These are phyloP conservation scores for Panthera leo DNA, from an alignment of 2,113 vertebrate genomes.

Conservation along the genomic window DNA sequence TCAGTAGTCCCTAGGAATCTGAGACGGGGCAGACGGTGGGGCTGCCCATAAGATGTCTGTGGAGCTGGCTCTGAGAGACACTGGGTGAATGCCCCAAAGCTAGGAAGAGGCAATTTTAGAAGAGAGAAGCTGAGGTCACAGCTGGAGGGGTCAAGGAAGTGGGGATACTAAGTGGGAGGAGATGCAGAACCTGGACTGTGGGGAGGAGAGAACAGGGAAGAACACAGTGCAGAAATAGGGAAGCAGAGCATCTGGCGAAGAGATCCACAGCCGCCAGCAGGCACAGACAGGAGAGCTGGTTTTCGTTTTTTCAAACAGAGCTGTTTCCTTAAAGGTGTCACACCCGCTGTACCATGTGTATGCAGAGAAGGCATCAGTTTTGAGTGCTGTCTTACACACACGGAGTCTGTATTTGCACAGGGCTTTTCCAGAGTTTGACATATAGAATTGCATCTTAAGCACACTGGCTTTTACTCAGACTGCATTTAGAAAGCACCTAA, in stretches of 20 bases:
- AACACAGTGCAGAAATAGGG: neutral
- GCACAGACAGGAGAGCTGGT: neutral
- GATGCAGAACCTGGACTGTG: neutral
- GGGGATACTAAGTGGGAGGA: neutral
- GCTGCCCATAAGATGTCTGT: neutral
- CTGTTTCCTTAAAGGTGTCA: neutral
- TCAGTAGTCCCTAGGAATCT: neutral
- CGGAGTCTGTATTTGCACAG: neutral
- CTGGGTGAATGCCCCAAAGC: neutral
- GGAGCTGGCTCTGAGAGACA: neutral
- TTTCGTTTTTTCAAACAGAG: neutral
- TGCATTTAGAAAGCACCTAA: neutral
- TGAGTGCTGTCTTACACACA: rapidly evolving
- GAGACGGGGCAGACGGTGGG: neutral
- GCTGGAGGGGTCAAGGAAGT: neutral
- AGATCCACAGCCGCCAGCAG: neutral
- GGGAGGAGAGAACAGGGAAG: neutral
- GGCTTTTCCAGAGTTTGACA: neutral
- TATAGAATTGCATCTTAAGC: neutral
- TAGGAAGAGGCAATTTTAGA: neutral
- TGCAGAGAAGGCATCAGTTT: no score
- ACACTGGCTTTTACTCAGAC: neutral
- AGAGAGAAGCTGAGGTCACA: neutral
- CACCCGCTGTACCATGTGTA: neutral
- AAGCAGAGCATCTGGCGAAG: neutral